These are phyloP conservation scores for Mythimna loreyi DNA, from an alignment of 2,888 invertebrate genomes.

Conservation along the genomic window DNA sequence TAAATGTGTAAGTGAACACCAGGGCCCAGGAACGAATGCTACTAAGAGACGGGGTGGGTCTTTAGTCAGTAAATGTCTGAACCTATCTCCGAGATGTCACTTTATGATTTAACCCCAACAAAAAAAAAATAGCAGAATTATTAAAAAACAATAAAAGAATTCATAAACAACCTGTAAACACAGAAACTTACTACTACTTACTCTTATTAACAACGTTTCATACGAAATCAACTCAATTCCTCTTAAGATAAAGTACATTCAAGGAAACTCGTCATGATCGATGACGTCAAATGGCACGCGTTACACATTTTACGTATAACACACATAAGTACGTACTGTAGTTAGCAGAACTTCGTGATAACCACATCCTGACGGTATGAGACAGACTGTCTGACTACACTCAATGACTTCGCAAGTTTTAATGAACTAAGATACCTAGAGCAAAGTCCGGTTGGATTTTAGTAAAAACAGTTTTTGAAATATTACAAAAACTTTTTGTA, in stretches of 20 bases:
- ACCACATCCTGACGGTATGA: constrained; percentile 12
- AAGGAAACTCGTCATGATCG: constrained; percentile 45
- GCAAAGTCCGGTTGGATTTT: constrained; percentile 18
- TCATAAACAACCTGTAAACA: not conserved
- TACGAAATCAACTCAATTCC: constrained; percentile 31
- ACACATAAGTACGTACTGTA: not conserved
- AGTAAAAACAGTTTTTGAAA: constrained; percentile 5
- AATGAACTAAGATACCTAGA: constrained; percentile 13
- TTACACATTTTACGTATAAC: constrained; percentile 34
- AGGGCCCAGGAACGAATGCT: no score
- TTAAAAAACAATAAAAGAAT: not conserved
- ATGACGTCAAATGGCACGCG: constrained; percentile 47
- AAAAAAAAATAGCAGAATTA: not conserved
- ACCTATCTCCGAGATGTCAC: no score
- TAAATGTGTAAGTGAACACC: no score
- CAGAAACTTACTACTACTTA: constrained; percentile 9
- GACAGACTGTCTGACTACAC: constrained; percentile 46
- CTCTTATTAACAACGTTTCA: constrained; percentile 14
- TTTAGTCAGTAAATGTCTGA: no score
- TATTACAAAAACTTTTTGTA: not conserved
- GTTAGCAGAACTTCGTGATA: constrained; percentile 46
- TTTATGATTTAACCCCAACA: no score
- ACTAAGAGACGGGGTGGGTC: no score
- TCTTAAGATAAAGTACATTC: constrained; percentile 33
- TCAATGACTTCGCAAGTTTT: constrained; percentile 44